Evolutionary conservation across 2,797 vertebrate genomes (phyloP).

Genomic region (Lates japonicus): DNA sequence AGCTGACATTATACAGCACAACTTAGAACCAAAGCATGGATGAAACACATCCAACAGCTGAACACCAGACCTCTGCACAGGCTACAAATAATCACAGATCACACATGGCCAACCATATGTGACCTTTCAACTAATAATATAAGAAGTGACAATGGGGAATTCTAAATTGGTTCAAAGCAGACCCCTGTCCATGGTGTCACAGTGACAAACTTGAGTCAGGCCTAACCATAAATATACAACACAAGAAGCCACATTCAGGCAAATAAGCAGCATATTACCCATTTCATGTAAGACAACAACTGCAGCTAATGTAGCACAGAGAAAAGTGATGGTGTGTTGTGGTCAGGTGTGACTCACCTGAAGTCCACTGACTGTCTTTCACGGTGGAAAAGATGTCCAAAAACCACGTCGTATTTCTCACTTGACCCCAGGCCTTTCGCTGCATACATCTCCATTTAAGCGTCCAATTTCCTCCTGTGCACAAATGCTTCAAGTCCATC

Average conservation of each 20-base stretch:
- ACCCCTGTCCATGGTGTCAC: neutral
- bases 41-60: neutral
- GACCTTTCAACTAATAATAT: neutral
- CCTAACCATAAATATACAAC: too few relatives aligned
- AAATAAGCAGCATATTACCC: too few relatives aligned
- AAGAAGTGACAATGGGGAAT: too few relatives aligned
- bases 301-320: neutral
- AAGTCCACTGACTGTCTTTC: neutral
- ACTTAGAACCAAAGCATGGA: neutral
- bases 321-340: neutral
- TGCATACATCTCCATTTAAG: neutral
- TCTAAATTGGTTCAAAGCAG: too few relatives aligned
- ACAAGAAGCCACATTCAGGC: neutral
- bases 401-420: neutral
- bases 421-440: neutral
- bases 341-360: slow-evolving; percentile 5
- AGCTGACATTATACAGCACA: too few relatives aligned
- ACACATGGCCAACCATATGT: neutral
- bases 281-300: neutral
- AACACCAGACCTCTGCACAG: neutral
- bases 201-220: neutral
- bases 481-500: neutral
- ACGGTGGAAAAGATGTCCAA: neutral
- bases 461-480: slow-evolving; percentile 1
- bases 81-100: neutral